A percentile compares a stretch with the other conserved stretches of the same genome.
Conservation (phyloP, 2,888 invertebrate species). For the Trichogramma evanescens region DNA sequence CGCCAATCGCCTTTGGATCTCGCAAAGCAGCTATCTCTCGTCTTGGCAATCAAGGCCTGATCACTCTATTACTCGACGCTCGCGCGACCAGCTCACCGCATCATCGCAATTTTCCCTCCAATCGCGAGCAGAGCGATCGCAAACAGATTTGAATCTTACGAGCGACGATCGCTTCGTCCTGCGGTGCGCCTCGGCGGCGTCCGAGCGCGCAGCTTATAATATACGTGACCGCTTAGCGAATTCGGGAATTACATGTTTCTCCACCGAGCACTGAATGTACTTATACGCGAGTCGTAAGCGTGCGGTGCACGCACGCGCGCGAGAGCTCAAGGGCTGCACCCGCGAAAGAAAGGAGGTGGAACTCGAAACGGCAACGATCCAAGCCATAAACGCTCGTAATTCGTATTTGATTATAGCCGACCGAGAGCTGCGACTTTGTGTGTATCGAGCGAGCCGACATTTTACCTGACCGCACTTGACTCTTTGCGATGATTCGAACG, state of each 20-base stretch:
- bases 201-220: neutral
- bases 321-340: no score
- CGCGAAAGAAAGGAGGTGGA: neutral
- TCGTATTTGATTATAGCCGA: constrained; percentile 42
- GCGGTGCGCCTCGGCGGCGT: no score
- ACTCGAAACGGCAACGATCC: constrained; percentile 7
- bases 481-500: neutral
- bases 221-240: neutral
- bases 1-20: no score
- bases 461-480: constrained; percentile 26
- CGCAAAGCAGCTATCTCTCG: no score
- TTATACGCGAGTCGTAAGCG: neutral
- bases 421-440: constrained; percentile 16
- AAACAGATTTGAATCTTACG: constrained; percentile 4
- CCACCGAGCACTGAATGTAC: neutral
- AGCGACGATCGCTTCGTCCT: no score
- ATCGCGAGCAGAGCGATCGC: neutral
- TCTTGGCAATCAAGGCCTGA: neutral
- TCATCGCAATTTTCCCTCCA: constrained; percentile 2
- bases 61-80: constrained; percentile 1
- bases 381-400: constrained; percentile 31
- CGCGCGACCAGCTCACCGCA: neutral
- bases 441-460: constrained; percentile 28
- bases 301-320: no score
- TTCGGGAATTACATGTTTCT: constrained; percentile 7